A percentile compares a stretch with the other conserved stretches of the same genome.
These are phyloP conservation scores for Catostylus mosaicus DNA, from an alignment of 30 jellyfish, hydroid and myxozoan species.

Conservation along the genomic window DNA sequence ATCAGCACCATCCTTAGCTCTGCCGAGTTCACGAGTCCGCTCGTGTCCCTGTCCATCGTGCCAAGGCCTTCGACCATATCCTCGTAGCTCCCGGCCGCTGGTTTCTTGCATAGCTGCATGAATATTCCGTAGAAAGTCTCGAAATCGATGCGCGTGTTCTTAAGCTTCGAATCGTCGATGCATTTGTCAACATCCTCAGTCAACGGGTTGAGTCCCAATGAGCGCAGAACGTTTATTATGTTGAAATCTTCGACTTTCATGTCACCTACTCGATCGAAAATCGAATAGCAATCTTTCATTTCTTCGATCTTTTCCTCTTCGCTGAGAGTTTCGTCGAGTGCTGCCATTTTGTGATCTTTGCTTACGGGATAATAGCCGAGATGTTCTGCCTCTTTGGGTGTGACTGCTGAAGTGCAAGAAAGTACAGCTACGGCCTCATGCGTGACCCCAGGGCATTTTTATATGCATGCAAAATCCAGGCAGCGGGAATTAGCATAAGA, in stretches of 20 bases:
- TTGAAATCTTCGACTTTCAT: slow-evolving; percentile 67
- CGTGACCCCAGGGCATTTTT: no score
- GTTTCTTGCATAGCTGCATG: slow-evolving; percentile 71
- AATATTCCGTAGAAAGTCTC: slow-evolving; percentile 86
- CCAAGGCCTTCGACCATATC: slow-evolving; percentile 94
- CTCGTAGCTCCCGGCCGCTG: slow-evolving; percentile 78
- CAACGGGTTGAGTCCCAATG: slow-evolving; percentile 94
- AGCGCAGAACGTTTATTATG: slow-evolving; percentile 87
- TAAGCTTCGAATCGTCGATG: slow-evolving; percentile 71
- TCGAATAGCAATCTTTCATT: slow-evolving; percentile 86
- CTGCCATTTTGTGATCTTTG: neutral
- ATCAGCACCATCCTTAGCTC: slow-evolving; percentile 84
- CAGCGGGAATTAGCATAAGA: neutral
- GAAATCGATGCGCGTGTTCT: slow-evolving; percentile 82
- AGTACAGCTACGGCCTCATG: no score
- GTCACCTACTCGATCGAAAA: slow-evolving; percentile 91
- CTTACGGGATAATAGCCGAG: neutral
- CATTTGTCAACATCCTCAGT: slow-evolving; percentile 84
- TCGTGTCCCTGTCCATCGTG: slow-evolving; percentile 89
- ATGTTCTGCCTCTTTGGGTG: no score
- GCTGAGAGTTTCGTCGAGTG: slow-evolving; percentile 4
- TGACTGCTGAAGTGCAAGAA: no score
- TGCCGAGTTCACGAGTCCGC: slow-evolving; percentile 88
- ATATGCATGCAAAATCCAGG: neutral
- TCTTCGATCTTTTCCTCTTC: slow-evolving; percentile 94